Conservation (phyloP, 1,140 invertebrate genomes). For the Diorhabda carinulata region DNA sequence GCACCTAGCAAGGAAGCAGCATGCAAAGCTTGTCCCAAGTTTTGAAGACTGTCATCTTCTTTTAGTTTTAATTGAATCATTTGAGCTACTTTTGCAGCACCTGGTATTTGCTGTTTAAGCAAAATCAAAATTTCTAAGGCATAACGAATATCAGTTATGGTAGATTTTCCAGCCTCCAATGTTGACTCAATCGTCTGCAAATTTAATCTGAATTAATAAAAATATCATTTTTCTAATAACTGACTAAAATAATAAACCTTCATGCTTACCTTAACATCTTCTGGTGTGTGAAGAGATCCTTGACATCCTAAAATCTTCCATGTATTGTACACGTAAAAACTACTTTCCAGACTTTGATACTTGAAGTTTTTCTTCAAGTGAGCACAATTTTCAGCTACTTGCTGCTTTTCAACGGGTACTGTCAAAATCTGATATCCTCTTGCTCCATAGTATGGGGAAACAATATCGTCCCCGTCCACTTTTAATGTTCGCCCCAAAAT, state of each 20-base stretch:
- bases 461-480: slow-evolving; percentile 30
- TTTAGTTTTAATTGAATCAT: slow-evolving; percentile 40
- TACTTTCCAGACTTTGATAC: slow-evolving; percentile 28
- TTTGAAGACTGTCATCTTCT: slow-evolving; percentile 50
- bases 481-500: slow-evolving; percentile 29
- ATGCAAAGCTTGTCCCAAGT: slow-evolving; percentile 80
- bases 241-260: not conserved
- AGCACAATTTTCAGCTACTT: slow-evolving; percentile 33
- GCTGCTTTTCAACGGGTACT: slow-evolving; percentile 25
- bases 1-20: slow-evolving; percentile 66
- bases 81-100: slow-evolving; percentile 38
- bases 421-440: slow-evolving; percentile 37
- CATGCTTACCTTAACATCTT: slow-evolving; percentile 34
- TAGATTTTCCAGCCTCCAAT: slow-evolving; percentile 36
- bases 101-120: slow-evolving; percentile 35
- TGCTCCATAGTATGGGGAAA: slow-evolving; percentile 34
- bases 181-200: slow-evolving; percentile 35
- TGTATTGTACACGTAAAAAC: slow-evolving; percentile 36
- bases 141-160: slow-evolving; percentile 37
- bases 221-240: not conserved
- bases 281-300: slow-evolving; percentile 37
- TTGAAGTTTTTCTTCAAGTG: slow-evolving; percentile 31
- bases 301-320: slow-evolving; percentile 35
- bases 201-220: not conserved
- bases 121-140: slow-evolving; percentile 38